Evolutionary conservation across 1,140 invertebrate species (phyloP), one percentile per base, ranked within the genome.

Genomic region (Zophobas morio): DNA sequence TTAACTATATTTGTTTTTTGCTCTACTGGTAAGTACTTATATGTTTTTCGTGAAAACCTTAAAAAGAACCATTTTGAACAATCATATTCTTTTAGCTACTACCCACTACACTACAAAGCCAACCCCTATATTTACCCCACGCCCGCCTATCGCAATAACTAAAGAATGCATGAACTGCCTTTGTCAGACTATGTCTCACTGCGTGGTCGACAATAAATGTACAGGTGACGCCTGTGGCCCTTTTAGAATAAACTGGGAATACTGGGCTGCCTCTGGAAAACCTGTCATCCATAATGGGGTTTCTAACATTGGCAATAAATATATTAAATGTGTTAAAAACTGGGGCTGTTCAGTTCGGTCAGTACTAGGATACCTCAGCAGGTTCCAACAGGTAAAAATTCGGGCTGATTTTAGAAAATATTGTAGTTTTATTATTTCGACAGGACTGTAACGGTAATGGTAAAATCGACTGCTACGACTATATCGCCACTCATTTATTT

Each of bases 251-350:
- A 96, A 95, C 0, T 95, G 94, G 94, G 90, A 90, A 0, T 97
- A 96, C 82, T 96, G 95, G 95, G 86, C 91, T 0, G 96, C 97
- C 85, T 90, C 91, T 78, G 95, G 95, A 35, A 97, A 96, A 87
- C 93, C 93, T 1, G 93, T 92, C 6, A 80, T 94, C 2, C 84
- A 87, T 33, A 87, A 88, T 56, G 88, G 92, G 78, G 83, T 88
- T 0, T 86, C 87, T 1, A 86, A 86, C 6, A 63, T 81, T 5
- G 60, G 77, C 47, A 82, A 71, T 33, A 94, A 93, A 1, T 96
- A 92, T 84, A 82, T 89, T 49, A 91, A 90, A 79, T 96, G 95
- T 84, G 90, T 92, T 1, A 92, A 89, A 66, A 93, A 96, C 82
- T 90, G 92, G 1, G 89, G 88, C 72, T 97, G 95, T 81, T 92